Conservation (phyloP, 2,888 invertebrate genomes). For the Teleiodes luculella region DNA sequence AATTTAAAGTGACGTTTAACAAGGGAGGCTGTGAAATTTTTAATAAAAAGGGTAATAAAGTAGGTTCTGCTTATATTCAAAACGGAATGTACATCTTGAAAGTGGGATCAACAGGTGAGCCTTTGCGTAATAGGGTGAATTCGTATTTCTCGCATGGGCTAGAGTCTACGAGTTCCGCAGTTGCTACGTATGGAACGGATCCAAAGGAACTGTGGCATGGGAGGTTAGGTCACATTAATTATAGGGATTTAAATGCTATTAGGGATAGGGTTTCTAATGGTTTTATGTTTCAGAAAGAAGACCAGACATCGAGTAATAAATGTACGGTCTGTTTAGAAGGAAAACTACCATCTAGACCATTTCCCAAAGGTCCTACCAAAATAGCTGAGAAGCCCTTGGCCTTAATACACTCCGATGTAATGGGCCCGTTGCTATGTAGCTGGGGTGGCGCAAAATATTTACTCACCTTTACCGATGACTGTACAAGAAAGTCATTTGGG, state of each 20-base stretch:
- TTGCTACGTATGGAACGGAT: constrained; percentile 10
- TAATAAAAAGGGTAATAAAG: too few relatives aligned
- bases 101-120: too few relatives aligned
- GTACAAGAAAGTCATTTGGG: constrained; percentile 12
- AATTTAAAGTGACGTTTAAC: too few relatives aligned
- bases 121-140: too few relatives aligned
- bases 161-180: neutral
- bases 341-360: neutral
- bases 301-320: neutral
- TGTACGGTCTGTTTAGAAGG: neutral
- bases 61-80: too few relatives aligned
- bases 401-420: constrained; percentile 7
- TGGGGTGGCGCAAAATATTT: constrained; percentile 15
- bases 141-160: too few relatives aligned
- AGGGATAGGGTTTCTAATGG: neutral
- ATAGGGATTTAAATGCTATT: neutral
- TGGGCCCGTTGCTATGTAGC: constrained; percentile 13
- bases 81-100: too few relatives aligned
- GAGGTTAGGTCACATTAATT: neutral
- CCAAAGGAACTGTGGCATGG: constrained; percentile 1
- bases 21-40: too few relatives aligned
- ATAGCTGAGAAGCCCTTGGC: neutral
- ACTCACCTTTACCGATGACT: constrained; percentile 14
- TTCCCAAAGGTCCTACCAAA: neutral
- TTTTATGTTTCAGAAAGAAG: neutral